Percentiles rank a stretch among this genome's conserved stretches.
Conservation (phyloP, 2,888 invertebrate genomes). For the Balanococcus diminutus region DNA sequence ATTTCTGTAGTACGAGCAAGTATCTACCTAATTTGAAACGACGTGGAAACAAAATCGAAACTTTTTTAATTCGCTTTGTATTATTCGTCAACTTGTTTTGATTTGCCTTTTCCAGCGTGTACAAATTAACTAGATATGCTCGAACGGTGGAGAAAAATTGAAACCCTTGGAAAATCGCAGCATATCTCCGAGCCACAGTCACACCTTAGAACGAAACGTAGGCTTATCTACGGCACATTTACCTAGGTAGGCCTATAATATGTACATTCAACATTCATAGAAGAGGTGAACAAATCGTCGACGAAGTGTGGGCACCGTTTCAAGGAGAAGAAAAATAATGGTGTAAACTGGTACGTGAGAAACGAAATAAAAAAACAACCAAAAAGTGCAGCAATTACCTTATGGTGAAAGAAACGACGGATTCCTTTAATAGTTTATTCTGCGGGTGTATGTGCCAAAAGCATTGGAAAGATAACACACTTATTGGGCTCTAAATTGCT, state of each 20-base stretch:
- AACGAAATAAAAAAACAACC: slow-evolving; percentile 37
- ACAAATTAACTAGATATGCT: background rate
- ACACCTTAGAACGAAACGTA: background rate
- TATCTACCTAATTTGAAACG: background rate
- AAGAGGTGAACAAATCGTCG: background rate
- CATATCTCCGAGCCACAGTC: background rate
- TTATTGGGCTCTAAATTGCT: slow-evolving; percentile 48
- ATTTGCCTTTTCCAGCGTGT: background rate
- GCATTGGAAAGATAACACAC: slow-evolving; percentile 50
- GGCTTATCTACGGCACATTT: slow-evolving; percentile 9
- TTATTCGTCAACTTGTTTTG: background rate
- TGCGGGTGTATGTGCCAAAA: slow-evolving; percentile 53
- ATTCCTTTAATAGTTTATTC: slow-evolving; percentile 43
- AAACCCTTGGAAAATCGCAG: background rate
- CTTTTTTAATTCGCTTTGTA: background rate
- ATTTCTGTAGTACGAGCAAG: background rate
- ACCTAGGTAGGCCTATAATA: no score
- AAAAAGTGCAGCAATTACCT: slow-evolving; percentile 51
- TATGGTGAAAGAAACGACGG: slow-evolving; percentile 35
- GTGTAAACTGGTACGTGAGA: background rate
- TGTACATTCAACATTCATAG: background rate
- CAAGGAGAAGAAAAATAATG: slow-evolving; percentile 30
- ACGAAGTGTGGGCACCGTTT: slow-evolving; percentile 39
- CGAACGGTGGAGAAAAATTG: background rate
- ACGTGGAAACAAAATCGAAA: background rate